Evolutionary conservation across 2,113 vertebrate genomes (phyloP).

Genomic region (Oncorhynchus masou): DNA sequence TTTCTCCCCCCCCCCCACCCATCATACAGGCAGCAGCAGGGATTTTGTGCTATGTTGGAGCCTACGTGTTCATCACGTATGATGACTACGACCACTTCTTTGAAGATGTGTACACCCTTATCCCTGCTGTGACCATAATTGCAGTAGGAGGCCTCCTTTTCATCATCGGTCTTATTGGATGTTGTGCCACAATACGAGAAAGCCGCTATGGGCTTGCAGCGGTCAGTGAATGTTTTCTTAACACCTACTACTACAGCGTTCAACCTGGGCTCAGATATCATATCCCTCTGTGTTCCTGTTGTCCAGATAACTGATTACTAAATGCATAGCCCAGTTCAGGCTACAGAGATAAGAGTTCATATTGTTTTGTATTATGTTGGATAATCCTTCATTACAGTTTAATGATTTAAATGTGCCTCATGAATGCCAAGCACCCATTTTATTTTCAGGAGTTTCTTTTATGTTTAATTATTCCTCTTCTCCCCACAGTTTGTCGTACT

Average conservation of each 20-base stretch:
- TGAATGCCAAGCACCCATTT: neutral
- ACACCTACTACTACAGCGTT: neutral
- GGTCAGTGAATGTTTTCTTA: constrained; percentile 55
- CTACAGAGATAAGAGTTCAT: neutral
- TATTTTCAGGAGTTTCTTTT: neutral
- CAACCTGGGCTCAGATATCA: neutral
- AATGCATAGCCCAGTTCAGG: neutral
- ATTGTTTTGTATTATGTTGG: neutral
- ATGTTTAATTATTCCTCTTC: constrained; percentile 20
- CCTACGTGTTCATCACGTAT: constrained; percentile 88
- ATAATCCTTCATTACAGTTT: neutral
- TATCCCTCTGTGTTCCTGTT: neutral
- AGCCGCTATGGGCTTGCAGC: constrained; percentile 83
- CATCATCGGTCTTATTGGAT: constrained; percentile 85
- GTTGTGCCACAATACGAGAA: constrained; percentile 85
- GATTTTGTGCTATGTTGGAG: constrained; percentile 86
- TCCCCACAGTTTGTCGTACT: constrained; percentile 84
- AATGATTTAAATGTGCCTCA: neutral
- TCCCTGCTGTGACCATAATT: constrained; percentile 85
- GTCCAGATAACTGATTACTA: neutral
- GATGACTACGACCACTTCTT: constrained; percentile 90
- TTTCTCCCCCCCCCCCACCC: neutral
- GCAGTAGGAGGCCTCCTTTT: constrained; percentile 83
- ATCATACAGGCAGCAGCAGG: constrained; percentile 81
- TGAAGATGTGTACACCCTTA: constrained; percentile 84